Base-by-base conservation (phyloP, 2,797 vertebrate genomes). In the Anguilla pacifica region DNA sequence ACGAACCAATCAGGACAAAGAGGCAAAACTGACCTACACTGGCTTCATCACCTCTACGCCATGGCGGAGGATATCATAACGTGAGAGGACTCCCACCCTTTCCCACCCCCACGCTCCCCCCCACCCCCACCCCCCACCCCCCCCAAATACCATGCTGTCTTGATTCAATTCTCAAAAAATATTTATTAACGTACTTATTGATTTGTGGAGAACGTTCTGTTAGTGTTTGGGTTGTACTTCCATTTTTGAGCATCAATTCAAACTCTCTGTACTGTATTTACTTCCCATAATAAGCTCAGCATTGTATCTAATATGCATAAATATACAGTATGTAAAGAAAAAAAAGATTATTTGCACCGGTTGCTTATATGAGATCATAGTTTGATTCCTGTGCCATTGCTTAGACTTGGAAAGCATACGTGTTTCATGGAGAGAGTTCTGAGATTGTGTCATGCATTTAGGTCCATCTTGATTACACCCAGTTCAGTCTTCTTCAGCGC, bases 151-250 rank as follows among this genome's bases (percentile, higher is more conserved):
- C 89, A 88, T 90, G 91, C 61, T 91, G 90, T 93, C 87, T 92
- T 92, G 92, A 96, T 94, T 92, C 90, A 92, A 92, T 93, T 91
- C 87, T 91, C 89, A 88, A 93, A 93, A 70, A 74, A 93, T 93
- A 95, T 95, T 95, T 94, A 95, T 95, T 94, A 43, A 87, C 57
- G 84, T 85, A 85, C 61, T 77, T 74, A 85, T 35, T 85, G 72
- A 85, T 85, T 88, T 88, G 74, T 85, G 84, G 72, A 74, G 43
- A 85, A 83, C 39, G n/a, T 85, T 17, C 84, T 19, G 51, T 85
- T 39, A 77, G 70, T 57, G 55, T 83, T 87, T 39, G 86, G 79
- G 35, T 61, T 85, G 84, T 84, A 39, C 6, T 46, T 82, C 79
- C 22, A 51, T 82, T 82, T 51, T 82, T 25, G 43, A 82, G 79